Evolutionary conservation across 1,140 invertebrate genomes (phyloP), one percentile per base, ranked within the genome.

Genomic region (Micrasema minimum): DNA sequence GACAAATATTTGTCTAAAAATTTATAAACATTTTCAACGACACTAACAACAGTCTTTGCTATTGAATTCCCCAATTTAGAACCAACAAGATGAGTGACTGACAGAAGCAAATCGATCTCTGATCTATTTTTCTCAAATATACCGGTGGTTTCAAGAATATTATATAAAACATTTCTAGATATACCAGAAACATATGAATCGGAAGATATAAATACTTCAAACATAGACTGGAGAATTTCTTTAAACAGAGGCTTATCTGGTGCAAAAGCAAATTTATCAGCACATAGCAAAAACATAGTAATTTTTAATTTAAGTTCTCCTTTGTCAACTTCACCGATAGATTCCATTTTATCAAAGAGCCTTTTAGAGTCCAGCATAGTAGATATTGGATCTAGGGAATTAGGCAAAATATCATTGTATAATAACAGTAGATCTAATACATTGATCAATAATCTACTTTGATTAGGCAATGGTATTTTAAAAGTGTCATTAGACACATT

Each of bases 61-160:
- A 86, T 79, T 61, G 81, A 81, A 18, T 81, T 72, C 20, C 83
- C 73, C n/a, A 77, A 43, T 55, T 69, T 53, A 64, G 67, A 62
- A 66, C 79, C 65, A 20, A 84, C 66, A 48, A 75, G 43, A 5
- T 74, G 76, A 26, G 87, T 78, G 1, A 85, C 82, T 75, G 91
- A 86, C 11, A 92, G 79, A 85, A 91, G 88, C 64, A 92, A 83
- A 77, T 90, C 85, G 35, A 91, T 85, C 79, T 92, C 90, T 66
- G 88, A 81, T 48, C 80, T 79, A 75, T 84, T 87, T 23, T 82
- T 84, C 77, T 90, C 85, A 79, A 92, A 92, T 64, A 91, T 81
- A 48, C 83, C 82, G 1, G 87, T 88, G 38, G 85, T 86, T 72
- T 81, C 85, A 26, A 92, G 85, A 43, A 91, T 83, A 10, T 79